Evolutionary conservation across 2,797 vertebrate genomes (phyloP).

Genomic region (Todus mexicanus): DNA sequence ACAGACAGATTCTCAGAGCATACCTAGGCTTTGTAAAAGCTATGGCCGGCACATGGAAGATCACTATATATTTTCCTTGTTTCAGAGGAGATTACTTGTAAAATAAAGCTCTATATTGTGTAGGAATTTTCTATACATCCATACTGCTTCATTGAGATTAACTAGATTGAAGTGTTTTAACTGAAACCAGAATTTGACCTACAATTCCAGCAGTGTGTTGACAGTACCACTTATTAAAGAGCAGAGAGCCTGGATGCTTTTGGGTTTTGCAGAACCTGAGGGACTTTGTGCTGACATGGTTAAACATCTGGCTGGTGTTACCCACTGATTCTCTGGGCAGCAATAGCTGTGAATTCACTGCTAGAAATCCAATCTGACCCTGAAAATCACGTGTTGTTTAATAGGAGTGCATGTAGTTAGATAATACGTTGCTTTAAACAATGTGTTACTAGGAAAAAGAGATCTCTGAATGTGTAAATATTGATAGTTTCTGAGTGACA

Average conservation of each 20-base stretch:
- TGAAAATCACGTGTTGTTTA: background rate
- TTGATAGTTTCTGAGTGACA: background rate
- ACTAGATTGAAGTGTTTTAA: background rate
- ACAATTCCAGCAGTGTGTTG: background rate
- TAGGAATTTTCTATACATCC: conserved; percentile 2
- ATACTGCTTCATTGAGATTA: background rate
- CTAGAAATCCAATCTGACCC: background rate
- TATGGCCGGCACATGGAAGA: background rate
- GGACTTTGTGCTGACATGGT: background rate
- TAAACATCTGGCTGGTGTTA: conserved; percentile 21
- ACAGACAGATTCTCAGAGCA: background rate
- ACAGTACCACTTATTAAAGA: background rate
- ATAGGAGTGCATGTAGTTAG: background rate
- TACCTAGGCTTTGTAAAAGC: background rate
- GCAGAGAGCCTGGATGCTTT: background rate
- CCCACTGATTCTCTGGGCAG: background rate
- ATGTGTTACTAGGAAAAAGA: background rate
- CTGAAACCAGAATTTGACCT: conserved; percentile 2
- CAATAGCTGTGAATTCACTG: background rate
- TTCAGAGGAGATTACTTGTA: background rate
- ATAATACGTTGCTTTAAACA: background rate
- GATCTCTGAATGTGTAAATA: background rate
- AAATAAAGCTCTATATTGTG: background rate
- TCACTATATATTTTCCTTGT: background rate
- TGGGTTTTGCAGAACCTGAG: background rate